Base-by-base conservation (phyloP, 2,797 vertebrate genomes). In the Neosalanx taihuensis region DNA sequence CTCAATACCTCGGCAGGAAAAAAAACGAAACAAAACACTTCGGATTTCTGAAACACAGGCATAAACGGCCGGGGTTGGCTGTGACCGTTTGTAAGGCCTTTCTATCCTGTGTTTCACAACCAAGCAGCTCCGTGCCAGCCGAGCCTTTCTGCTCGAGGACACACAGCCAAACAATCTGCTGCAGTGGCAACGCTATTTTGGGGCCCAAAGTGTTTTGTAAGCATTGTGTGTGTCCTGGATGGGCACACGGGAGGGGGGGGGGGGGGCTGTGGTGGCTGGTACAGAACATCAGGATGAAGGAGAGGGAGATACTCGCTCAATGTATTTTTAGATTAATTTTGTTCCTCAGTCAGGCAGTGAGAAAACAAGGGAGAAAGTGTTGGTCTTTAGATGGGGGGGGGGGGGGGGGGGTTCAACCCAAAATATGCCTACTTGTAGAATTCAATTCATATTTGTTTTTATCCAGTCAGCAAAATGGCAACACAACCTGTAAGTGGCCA, bases 1-100 rank as follows among this genome's bases (percentile, higher is more conserved):
- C 73, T 79, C 78, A 84, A 81, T 82, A 72, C 80, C 49, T 64
- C 64, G 79, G 87, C 82, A 81, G 81, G 76, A 79, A 84, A 10
- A 33, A 85, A 87, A 87, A 66, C 58, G 72, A 87, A 83, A 79
- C 72, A 67, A 75, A 81, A 71, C 58, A 41, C 18, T 6, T 79
- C 71, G 67, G 73, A 74, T 82, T 80, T 75, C 75, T 63, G 61
- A 57, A 64, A n/a, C 23, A 62, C 66, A 10, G 18, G 49, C 51
- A 49, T 12, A 31, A 71, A 82, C 70, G 60, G 72, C 6, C 6
- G 72, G 69, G 67, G 81, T 66, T 65, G 64, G 81, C 74, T 72
- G 33, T 7, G 82, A 84, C 71, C 64, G 76, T 77, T 57, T 56
- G 53, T 59, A 9, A 18, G 18, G 20, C 20, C 35, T 23, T 66